phyloP scores from a whole-genome alignment of 64 coral and sea anemone species.

The Anthopleura sola region DNA sequence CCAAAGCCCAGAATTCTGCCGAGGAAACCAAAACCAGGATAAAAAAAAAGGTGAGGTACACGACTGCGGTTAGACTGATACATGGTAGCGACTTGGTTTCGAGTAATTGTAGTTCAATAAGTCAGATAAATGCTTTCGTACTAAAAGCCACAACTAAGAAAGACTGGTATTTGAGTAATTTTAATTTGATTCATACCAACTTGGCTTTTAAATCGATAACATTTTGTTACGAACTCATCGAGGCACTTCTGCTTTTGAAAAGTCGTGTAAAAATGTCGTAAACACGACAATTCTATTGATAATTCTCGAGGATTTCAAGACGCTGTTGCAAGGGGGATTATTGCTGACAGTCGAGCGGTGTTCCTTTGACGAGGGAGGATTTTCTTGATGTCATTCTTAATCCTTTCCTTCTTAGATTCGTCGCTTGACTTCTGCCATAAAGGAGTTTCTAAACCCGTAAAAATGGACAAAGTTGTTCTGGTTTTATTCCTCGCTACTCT shows the following conservation, averaged over 20 bases:
- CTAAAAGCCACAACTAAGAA: neutral
- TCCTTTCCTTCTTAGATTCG: neutral
- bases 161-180: neutral
- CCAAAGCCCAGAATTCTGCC: neutral
- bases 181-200: neutral
- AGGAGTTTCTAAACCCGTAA: neutral
- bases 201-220: neutral
- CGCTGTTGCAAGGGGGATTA: neutral
- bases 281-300: neutral
- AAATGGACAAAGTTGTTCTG: neutral
- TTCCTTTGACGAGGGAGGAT: neutral
- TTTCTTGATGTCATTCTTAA: neutral
- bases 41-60: neutral
- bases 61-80: neutral
- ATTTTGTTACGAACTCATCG: neutral
- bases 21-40: neutral
- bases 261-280: neutral
- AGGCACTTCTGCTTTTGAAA: neutral
- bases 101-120: neutral
- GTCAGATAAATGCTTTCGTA: neutral
- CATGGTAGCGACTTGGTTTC: neutral
- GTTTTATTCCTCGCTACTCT: neutral
- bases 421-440: neutral
- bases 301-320: neutral
- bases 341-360: neutral